These are phyloP conservation scores for Amphimallon solstitiale DNA, from an alignment of 2,888 invertebrate species.

Conservation along the genomic window DNA sequence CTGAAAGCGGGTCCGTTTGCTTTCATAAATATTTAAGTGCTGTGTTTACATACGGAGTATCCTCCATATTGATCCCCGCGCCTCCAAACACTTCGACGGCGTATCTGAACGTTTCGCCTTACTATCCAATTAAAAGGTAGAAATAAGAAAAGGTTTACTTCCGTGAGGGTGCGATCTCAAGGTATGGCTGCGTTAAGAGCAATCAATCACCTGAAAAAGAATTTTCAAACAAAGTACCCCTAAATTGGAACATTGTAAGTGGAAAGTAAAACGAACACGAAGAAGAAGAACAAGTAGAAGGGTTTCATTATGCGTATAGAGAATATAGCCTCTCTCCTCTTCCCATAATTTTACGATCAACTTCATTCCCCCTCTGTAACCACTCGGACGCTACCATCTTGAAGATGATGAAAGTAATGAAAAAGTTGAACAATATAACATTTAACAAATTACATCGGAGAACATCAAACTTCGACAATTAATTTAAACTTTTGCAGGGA, in stretches of 20 bases:
- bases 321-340: neutral
- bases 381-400: slow-evolving; percentile 12
- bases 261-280: neutral
- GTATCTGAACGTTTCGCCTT: slow-evolving; percentile 8
- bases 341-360: slow-evolving; percentile 12
- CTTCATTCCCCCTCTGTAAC: slow-evolving; percentile 1
- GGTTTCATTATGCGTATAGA: slow-evolving; percentile 26
- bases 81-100: neutral
- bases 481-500: slow-evolving; percentile 34
- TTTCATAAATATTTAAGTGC: slow-evolving; percentile 29
- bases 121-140: slow-evolving; percentile 21
- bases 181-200: slow-evolving; percentile 10
- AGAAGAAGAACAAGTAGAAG: neutral
- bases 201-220: slow-evolving; percentile 33
- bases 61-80: neutral
- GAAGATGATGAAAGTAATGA: slow-evolving; percentile 33
- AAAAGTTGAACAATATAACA: slow-evolving; percentile 37
- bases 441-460: slow-evolving; percentile 35
- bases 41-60: neutral
- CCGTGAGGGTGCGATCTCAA: slow-evolving; percentile 13
- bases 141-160: neutral
- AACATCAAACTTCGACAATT: slow-evolving; percentile 35
- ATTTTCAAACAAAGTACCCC: slow-evolving; percentile 25
- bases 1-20: slow-evolving; percentile 10
- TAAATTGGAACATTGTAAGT: slow-evolving; percentile 27